Base-by-base conservation (phyloP, 1,140 invertebrate genomes). In the Sycophaga agraensis region DNA sequence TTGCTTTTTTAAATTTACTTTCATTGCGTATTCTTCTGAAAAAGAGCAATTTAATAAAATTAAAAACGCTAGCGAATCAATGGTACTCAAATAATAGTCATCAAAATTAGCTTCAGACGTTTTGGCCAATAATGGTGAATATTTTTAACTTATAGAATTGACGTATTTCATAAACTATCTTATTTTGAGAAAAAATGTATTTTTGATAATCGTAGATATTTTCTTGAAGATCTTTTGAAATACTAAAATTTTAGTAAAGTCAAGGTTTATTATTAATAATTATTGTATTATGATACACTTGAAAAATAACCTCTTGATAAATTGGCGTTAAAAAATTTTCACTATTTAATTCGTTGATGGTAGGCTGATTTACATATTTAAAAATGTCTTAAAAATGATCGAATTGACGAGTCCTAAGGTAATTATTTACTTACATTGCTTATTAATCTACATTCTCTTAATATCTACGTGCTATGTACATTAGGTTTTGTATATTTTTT, bases 341-440 rank as follows among this genome's bases (percentile, higher is more conserved):
- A 22, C 34, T 45, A 45, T 22, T 50, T 53, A 21, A 37, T 46
- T 26, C 24, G 21, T 31, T 54, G 40, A 49, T 42, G 22, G 50
- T 63, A 57, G 60, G 53, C 37, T 56, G 48, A 51, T 42, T 62
- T 62, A 56, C 12, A 48, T 17, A 22, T 63, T 57, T 28, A 56
- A 62, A 63, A 63, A 56, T n/a, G 4, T 50, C 22, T 45, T 62
- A 62, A 62, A 62, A 62, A 62, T 55, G 51, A 55, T 39, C 17
- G 43, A 31, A 62, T 40, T 31, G 49, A 53, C 17, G 39, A 45
- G 39, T 39, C 58, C 37, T n/a, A 31, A 53, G 37, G 49, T 31
- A 22, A 53, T 53, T 42, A 37, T 54, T 46, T 54, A 14, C 40
- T 48, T 48, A 48, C 51, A 61, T 26, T 55, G 35, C 42, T 24